Evolutionary conservation across 2,113 vertebrate species (phyloP).

Genomic region (Cichladusa arquata): DNA sequence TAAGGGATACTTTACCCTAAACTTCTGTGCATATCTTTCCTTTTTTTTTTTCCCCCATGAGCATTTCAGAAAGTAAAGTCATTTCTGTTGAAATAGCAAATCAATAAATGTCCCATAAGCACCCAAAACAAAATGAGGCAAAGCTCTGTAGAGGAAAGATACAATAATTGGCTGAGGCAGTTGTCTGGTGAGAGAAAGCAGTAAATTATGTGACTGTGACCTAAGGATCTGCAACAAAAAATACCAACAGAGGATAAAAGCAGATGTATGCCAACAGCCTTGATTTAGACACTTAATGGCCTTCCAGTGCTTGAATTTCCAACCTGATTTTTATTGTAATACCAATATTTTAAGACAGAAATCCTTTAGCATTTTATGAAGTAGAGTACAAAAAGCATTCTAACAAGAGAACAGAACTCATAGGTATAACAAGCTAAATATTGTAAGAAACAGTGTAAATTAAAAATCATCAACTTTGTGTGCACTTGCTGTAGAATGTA

Average conservation of each 20-base stretch:
- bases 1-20: neutral
- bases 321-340: neutral
- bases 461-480: neutral
- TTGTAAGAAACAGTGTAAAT: neutral
- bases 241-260: neutral
- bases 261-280: neutral
- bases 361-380: neutral
- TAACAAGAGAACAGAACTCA: neutral
- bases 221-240: neutral
- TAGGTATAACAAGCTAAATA: neutral
- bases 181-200: neutral
- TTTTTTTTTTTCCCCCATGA: neutral
- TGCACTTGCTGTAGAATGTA: neutral
- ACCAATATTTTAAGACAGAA: neutral
- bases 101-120: neutral
- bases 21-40: neutral
- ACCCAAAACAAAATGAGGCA: neutral
- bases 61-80: neutral
- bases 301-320: neutral
- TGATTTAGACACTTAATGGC: neutral
- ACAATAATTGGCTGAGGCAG: neutral
- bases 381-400: neutral
- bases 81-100: neutral
- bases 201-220: neutral
- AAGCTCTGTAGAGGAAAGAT: neutral